phyloP scores from a whole-genome alignment of 2,888 invertebrate species.

The Macaria notata region DNA sequence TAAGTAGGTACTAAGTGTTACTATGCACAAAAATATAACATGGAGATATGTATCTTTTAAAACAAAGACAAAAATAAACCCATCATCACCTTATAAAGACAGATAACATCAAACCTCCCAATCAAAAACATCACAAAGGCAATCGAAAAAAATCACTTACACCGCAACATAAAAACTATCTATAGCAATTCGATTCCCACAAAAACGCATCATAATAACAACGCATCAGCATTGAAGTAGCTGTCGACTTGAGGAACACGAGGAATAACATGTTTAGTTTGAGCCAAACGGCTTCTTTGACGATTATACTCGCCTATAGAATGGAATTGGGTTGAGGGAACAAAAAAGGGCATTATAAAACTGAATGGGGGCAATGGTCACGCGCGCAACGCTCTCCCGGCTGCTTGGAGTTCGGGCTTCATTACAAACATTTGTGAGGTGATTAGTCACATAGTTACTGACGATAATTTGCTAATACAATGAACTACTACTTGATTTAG shows the following conservation, averaged over 20 bases:
- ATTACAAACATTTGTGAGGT: too few relatives aligned
- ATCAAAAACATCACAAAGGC: background rate
- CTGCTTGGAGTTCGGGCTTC: too few relatives aligned
- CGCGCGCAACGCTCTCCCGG: conserved; percentile 19
- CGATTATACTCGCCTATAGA: conserved; percentile 70
- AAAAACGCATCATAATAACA: conserved; percentile 52
- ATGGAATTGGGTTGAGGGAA: conserved; percentile 62
- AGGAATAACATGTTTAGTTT: conserved; percentile 57
- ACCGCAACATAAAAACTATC: conserved; percentile 36
- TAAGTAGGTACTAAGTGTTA: too few relatives aligned
- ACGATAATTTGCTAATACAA: too few relatives aligned
- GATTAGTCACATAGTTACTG: too few relatives aligned
- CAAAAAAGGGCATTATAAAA: conserved; percentile 55
- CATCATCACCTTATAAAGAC: too few relatives aligned
- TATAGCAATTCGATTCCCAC: conserved; percentile 44
- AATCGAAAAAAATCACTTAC: conserved; percentile 18
- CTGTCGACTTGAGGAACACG: conserved; percentile 30
- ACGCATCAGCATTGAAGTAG: conserved; percentile 34
- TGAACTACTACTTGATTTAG: too few relatives aligned
- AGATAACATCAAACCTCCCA: too few relatives aligned
- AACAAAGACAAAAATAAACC: too few relatives aligned
- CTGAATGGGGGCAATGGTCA: conserved; percentile 37
- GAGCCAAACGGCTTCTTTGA: conserved; percentile 63
- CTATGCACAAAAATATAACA: too few relatives aligned
- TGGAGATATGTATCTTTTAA: too few relatives aligned